phyloP scores from a whole-genome alignment of 1,140 invertebrate species.

The Lordiphosa stackelbergi region DNA sequence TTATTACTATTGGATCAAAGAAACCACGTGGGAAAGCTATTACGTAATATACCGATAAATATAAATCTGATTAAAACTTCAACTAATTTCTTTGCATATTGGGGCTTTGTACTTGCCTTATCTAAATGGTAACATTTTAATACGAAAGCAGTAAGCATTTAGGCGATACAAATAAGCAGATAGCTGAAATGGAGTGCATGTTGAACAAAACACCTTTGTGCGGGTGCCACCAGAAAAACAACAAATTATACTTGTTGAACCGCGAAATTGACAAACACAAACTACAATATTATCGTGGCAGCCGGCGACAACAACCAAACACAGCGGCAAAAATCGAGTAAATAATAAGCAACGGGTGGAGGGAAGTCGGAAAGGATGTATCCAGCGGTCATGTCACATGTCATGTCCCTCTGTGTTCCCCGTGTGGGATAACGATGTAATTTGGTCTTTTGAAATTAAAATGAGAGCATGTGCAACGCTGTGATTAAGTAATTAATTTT shows the following conservation, averaged over 20 bases:
- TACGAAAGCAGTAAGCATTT: slow-evolving; percentile 3
- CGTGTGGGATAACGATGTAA: too few relatives aligned
- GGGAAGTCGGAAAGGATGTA: neutral
- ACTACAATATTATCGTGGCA: slow-evolving; percentile 28
- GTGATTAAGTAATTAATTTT: slow-evolving; percentile 14
- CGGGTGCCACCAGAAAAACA: slow-evolving; percentile 21
- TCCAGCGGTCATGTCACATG: slow-evolving; percentile 15
- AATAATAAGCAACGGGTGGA: slow-evolving; percentile 34
- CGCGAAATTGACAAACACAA: slow-evolving; percentile 37
- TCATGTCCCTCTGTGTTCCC: slow-evolving; percentile 7
- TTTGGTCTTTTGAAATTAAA: too few relatives aligned
- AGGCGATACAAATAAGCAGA: slow-evolving; percentile 32
- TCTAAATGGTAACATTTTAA: slow-evolving; percentile 10
- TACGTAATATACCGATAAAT: too few relatives aligned
- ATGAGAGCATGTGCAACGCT: too few relatives aligned
- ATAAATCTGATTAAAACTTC: neutral
- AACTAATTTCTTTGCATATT: neutral
- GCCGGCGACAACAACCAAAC: slow-evolving; percentile 6
- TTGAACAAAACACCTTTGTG: slow-evolving; percentile 31
- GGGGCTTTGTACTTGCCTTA: slow-evolving; percentile 6
- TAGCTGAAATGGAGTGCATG: slow-evolving; percentile 43
- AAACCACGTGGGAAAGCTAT: too few relatives aligned
- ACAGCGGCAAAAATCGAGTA: slow-evolving; percentile 21
- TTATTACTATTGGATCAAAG: too few relatives aligned
- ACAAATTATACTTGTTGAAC: slow-evolving; percentile 50